Conservation (phyloP, 1,140 invertebrate genomes). For the Papilio aristodemus region DNA sequence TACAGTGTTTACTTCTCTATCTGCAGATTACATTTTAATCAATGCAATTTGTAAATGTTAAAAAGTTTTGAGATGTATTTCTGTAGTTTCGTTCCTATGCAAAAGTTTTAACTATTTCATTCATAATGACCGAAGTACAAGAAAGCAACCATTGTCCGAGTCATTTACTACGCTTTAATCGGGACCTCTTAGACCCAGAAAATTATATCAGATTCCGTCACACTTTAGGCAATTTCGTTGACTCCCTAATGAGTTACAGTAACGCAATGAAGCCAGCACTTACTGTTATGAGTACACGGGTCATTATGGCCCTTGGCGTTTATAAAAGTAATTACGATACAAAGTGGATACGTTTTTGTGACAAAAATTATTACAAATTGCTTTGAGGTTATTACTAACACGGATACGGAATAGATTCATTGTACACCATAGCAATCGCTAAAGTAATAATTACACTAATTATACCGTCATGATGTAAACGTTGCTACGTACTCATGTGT, state of each 20-base stretch:
- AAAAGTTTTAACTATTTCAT: neutral
- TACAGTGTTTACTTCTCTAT: no score
- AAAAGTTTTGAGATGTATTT: no score
- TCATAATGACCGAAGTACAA: constrained; percentile 8
- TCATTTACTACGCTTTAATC: constrained; percentile 64
- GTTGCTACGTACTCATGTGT: constrained; percentile 18
- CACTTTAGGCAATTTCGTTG: constrained; percentile 67
- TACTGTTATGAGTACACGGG: constrained; percentile 58
- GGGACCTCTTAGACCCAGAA: constrained; percentile 52
- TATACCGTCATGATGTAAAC: constrained; percentile 25
- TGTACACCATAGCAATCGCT: constrained; percentile 28
- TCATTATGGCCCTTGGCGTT: constrained; percentile 58
- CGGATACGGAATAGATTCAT: constrained; percentile 34
- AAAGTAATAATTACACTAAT: constrained; percentile 28
- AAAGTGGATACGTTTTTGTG: constrained; percentile 57
- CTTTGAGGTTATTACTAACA: constrained; percentile 25
- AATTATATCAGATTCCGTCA: constrained; percentile 78
- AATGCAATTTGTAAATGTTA: no score
- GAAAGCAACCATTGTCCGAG: constrained; percentile 39
- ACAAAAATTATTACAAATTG: constrained; percentile 43
- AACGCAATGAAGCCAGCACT: constrained; percentile 66
- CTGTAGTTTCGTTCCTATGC: neutral
- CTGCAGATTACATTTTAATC: no score
- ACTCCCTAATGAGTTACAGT: constrained; percentile 67
- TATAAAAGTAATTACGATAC: constrained; percentile 68